Conservation (phyloP, 1,140 invertebrate species). For the Epicauta chinensis region DNA sequence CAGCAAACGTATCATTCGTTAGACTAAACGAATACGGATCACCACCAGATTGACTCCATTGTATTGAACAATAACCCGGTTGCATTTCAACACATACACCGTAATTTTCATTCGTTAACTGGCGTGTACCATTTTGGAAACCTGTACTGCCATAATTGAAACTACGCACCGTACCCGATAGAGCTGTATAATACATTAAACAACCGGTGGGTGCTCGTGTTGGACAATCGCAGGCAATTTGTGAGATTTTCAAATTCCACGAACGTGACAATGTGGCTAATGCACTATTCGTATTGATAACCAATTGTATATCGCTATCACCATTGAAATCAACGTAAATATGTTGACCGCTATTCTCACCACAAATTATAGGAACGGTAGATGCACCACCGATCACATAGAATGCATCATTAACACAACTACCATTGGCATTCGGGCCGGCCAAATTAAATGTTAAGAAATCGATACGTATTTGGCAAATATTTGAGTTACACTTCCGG, state of each 20-base stretch:
- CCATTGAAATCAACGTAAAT: constrained; percentile 72
- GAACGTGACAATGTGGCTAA: constrained; percentile 53
- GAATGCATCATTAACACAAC: constrained; percentile 63
- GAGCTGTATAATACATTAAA: constrained; percentile 65
- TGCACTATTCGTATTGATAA: constrained; percentile 55
- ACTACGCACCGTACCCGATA: constrained; percentile 61
- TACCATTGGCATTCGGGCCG: constrained; percentile 65
- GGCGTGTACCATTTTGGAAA: constrained; percentile 50
- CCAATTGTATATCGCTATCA: constrained; percentile 58
- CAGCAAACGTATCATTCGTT: constrained; percentile 49
- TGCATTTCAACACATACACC: constrained; percentile 65
- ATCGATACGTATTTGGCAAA: constrained; percentile 74
- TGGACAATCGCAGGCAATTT: constrained; percentile 64
- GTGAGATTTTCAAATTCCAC: constrained; percentile 71
- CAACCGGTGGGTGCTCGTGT: constrained; percentile 67
- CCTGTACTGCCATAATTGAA: constrained; percentile 61
- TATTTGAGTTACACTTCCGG: constrained; percentile 56
- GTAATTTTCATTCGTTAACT: constrained; percentile 68
- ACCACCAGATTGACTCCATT: constrained; percentile 50
- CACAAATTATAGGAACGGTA: constrained; percentile 63
- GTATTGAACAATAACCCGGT: constrained; percentile 59
- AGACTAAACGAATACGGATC: constrained; percentile 62
- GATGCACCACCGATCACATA: constrained; percentile 60
- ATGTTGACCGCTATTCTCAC: constrained; percentile 74
- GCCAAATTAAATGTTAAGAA: constrained; percentile 66